These are phyloP conservation scores for Eptatretus atami DNA, from an alignment of 2,797 vertebrate species.

Conservation along the genomic window DNA sequence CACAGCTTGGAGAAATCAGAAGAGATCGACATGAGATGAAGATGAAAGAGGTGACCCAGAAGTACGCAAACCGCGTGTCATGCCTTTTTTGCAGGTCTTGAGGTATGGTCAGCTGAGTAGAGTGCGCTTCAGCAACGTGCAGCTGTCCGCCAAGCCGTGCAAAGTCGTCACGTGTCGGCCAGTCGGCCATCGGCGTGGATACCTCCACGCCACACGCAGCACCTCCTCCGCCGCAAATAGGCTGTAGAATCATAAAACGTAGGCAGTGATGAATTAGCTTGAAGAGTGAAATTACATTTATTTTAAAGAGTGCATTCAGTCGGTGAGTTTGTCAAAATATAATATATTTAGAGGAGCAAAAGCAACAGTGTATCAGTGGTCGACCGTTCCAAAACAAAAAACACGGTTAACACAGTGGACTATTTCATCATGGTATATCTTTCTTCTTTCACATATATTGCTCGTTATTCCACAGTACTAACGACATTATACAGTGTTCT, in stretches of 20 bases:
- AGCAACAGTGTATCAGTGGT: too few species aligned
- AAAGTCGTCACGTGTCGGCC: conserved; percentile 48
- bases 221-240: conserved; percentile 73
- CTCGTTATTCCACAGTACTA: too few species aligned
- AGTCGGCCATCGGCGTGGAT: conserved; percentile 86
- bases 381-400: too few species aligned
- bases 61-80: not conserved
- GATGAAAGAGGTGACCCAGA: too few species aligned
- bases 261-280: not conserved
- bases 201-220: conserved; percentile 55
- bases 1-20: too few species aligned
- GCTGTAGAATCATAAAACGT: conserved; percentile 14
- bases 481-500: too few species aligned
- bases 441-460: too few species aligned
- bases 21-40: too few species aligned
- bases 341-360: too few species aligned
- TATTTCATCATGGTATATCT: too few species aligned
- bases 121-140: conserved; percentile 65
- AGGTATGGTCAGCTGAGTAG: conserved; percentile 56
- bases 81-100: conserved; percentile 59
- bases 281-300: not conserved
- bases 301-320: not conserved
- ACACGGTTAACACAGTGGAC: too few species aligned
- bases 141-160: conserved; percentile 40
- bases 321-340: not conserved